phyloP scores from a whole-genome alignment of 2,113 vertebrate species.

The Turnix velox region DNA sequence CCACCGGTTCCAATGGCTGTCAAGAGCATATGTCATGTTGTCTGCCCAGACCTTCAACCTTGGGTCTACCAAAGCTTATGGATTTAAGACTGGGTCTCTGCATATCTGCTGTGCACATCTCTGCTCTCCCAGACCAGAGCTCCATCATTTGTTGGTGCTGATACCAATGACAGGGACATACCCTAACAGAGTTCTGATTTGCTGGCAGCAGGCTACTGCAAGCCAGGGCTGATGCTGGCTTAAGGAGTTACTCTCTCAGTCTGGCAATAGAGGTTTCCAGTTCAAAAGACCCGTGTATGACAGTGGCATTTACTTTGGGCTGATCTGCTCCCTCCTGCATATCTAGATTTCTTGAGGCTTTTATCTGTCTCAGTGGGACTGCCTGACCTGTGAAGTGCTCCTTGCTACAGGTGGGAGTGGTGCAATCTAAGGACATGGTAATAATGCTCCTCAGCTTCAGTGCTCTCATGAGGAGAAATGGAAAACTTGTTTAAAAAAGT shows the following conservation, averaged over 20 bases:
- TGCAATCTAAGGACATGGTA: not conserved
- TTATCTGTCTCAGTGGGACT: not conserved
- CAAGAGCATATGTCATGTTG: rapidly evolving
- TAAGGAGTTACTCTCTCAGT: not conserved
- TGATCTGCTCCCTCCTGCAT: not conserved
- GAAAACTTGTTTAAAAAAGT: not conserved
- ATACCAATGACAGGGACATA: rapidly evolving
- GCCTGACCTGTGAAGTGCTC: not conserved
- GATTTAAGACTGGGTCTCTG: not conserved
- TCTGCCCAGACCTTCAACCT: not conserved
- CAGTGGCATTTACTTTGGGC: not conserved
- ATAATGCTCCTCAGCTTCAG: not conserved
- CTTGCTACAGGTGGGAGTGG: not conserved
- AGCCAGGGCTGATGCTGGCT: not conserved
- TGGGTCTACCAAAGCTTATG: not conserved
- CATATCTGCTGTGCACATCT: not conserved
- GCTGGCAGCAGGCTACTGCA: not conserved
- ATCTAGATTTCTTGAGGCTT: not conserved
- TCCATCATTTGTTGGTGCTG: not conserved
- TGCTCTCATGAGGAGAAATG: not conserved
- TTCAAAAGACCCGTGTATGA: not conserved
- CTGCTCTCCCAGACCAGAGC: not conserved
- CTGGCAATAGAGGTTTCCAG: not conserved
- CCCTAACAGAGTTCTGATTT: not conserved
- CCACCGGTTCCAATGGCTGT: not conserved